These are phyloP conservation scores for Zoanthus gigantus DNA, from an alignment of 92 coral and sea anemone species.

Conservation along the genomic window DNA sequence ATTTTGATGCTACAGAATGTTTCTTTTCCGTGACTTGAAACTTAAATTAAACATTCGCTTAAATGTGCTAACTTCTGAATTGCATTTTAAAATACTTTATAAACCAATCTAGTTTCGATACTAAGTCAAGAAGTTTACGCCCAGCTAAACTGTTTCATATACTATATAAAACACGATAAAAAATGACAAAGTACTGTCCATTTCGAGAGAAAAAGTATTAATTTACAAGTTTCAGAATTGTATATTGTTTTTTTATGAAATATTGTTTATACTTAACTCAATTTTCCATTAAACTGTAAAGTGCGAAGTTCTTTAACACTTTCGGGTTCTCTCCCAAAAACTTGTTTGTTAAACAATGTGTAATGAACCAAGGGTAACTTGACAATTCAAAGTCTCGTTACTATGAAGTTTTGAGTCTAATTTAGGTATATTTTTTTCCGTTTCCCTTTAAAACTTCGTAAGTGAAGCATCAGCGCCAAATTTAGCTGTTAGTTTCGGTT, in stretches of 20 bases:
- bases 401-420: not conserved
- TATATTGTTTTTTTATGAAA: constrained; percentile 26
- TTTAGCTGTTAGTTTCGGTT: constrained; percentile 23
- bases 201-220: not conserved
- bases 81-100: not conserved
- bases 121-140: not conserved
- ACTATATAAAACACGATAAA: not conserved
- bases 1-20: not conserved
- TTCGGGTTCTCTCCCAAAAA: not conserved
- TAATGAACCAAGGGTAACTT: constrained; percentile 22
- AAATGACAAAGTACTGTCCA: not conserved
- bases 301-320: constrained; percentile 13
- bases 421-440: not conserved
- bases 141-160: not conserved
- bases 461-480: constrained; percentile 7
- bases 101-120: constrained; percentile 1
- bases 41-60: not conserved
- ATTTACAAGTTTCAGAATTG: constrained; percentile 5
- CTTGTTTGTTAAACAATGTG: constrained; percentile 38
- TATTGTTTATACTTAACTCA: not conserved
- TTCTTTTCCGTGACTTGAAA: constrained; percentile 2
- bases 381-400: constrained; percentile 12
- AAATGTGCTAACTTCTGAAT: not conserved
- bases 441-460: not conserved
- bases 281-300: not conserved